Base-by-base conservation (phyloP, 2,888 invertebrate species). In the Coenonympha arcania region DNA sequence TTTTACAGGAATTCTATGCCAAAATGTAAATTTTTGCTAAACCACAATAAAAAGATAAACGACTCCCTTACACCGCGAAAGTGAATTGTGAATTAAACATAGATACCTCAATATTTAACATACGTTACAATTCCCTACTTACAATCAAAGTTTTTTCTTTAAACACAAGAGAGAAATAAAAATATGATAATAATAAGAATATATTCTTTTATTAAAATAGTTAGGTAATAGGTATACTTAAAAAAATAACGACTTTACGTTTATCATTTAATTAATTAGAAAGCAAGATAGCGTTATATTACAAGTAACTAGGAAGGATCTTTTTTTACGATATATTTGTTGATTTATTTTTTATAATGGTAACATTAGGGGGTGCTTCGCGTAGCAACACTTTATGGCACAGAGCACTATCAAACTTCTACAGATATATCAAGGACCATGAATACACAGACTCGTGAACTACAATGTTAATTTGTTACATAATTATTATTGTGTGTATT, bases 381-480 rank as follows among this genome's bases (percentile, higher is more conserved):
- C 83, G 73, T 79, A 77, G 81, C 81, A 80, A 82, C 79, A 79
- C 76, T 71, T 70, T 85, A 86, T 86, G 85, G 85, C 85, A 86
- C 85, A 80, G 78, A 70, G 73, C 69, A 76, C 68, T 72, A 74
- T 57, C 55, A 71, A 71, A 64, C 75, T 64, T 61, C 65, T 65
- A 69, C 76, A 74, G 75, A 81, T 82, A 83, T 78, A 83, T 79
- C 81, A 83, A 81, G 82, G 83, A 84, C 80, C 83, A 80, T 76
- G 70, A 50, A 41, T 44, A 44, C 44, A 44, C 44, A 44, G 24
- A 22, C 34, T 34, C 33, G 15, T 33, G 1, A n/a, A 26, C 1
- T 13, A 30, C 6, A 6, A 33, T 16, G 8, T 16, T 2, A 16
- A 15, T 13, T 6, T 26, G 8, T 18, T 18, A 24, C 16, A 33